Evolutionary conservation across 2,797 vertebrate genomes (phyloP), one percentile per base, ranked within the genome.

Genomic region (Sciaenops ocellatus): DNA sequence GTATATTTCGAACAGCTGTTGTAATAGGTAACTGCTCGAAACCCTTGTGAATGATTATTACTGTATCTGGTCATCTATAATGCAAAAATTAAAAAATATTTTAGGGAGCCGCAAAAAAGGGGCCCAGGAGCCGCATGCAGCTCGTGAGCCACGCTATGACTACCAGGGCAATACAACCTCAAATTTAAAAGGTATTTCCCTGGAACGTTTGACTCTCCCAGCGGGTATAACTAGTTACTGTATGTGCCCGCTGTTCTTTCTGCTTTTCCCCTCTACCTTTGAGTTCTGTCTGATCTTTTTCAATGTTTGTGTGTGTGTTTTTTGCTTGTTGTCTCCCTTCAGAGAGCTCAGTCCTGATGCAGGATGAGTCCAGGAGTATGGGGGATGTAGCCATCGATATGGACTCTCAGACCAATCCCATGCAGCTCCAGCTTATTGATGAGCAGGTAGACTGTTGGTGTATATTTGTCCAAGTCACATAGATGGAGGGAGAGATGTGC

Each of bases 361-460:
- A 97, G 89, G 96, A 97, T 17, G 97, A 98, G 75, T 94, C 96
- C 1, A 93, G 93, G 73, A 95, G 96, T 80, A 72, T 96, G 0
- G 97, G 95, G 0, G 96, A 97, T 0, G 97, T 98, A 56, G 94
- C 96, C 89, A 97, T 99, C 1, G 93, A 98, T 84, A 96, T 97
- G 96, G 97, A 97, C 79, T 95, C 96, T 20, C 94, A 95, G 79
- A 92, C 87, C 61, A 98, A 96, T 87, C 94, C 95, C 11, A 89
- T 97, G 80, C 97, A 99, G 84, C 95, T 99, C 38, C 97, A 98
- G 74, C 96, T 99, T 65, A 97, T 98, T 51, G 95, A 98, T 4
- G 98, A 98, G 80, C 97, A 98, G 97, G 97, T 98, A 85, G 60
- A 54, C 41, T 26, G 12, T 48, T 28, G 30, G 20, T 42, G 22